Evolutionary conservation across 2,113 vertebrate species (phyloP), one percentile per base, ranked within the genome.

Genomic region (Calyptommatus sinebrachiatus): DNA sequence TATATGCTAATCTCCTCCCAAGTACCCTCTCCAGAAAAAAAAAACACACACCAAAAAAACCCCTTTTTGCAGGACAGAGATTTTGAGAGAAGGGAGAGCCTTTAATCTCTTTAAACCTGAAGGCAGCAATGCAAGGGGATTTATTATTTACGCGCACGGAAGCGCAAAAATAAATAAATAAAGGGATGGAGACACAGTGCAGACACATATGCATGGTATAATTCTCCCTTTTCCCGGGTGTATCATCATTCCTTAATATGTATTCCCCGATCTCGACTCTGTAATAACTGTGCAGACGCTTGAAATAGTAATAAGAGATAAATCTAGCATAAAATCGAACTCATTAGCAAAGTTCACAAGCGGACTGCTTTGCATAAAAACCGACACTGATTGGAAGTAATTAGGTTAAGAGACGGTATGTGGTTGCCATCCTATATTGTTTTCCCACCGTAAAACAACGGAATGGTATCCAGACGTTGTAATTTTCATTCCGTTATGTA

Each of bases 321-420:
- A 97, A 99, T 97, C 97, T 97, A 96, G 97, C 97, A 98, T 97
- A 98, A 99, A 99, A 99, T 98, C 97, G 96, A 98, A 97, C 96
- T 99, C 96, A 98, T 98, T 99, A 99, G 96, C 91, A 92, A 94
- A 96, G 96, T 97, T 97, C 97, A 96, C 92, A 95, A 96, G 95
- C 96, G 96, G 97, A 97, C 97, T 96, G 96, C 96, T 97, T 96
- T 95, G 97, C 97, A 95, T 97, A 97, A 96, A 97, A 97, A 94
- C 95, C 95, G 96, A 93, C 94, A 96, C 94, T 95, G 95, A 95
- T 96, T 95, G 93, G 91, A 92, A 95, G 95, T 97, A 98, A 98
- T 98, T 97, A 97, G 96, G 96, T 98, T 99, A 99, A 97, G 97
- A 93, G 94, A 92, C 86, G 95, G 94, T 87, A 86, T 86, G 90